These are phyloP conservation scores for Epinotia bilunana DNA, from an alignment of 2,888 invertebrate species.

Conservation along the genomic window DNA sequence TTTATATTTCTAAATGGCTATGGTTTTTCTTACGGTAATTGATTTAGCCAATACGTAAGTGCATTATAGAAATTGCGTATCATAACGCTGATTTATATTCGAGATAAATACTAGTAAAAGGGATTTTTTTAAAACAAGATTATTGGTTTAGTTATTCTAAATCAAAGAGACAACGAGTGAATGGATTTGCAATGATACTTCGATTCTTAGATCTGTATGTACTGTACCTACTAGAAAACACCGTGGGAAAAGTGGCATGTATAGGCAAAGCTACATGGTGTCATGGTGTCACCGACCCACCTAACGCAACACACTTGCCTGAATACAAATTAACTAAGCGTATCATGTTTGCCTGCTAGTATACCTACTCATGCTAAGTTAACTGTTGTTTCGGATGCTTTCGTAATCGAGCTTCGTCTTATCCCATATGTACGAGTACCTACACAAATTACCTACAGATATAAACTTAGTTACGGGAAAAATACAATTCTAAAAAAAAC, in stretches of 20 bases:
- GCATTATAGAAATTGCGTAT: too few relatives aligned
- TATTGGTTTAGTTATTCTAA: constrained; percentile 1
- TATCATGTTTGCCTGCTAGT: constrained; percentile 24
- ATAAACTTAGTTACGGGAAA: too few relatives aligned
- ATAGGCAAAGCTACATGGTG: constrained; percentile 24
- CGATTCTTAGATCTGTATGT: constrained; percentile 25
- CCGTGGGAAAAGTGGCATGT: constrained; percentile 40
- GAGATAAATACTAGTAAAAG: too few relatives aligned
- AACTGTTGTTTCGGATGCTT: not conserved
- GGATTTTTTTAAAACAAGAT: too few relatives aligned
- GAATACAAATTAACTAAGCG: constrained; percentile 41
- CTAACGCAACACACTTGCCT: constrained; percentile 31
- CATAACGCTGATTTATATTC: too few relatives aligned
- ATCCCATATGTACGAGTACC: too few relatives aligned
- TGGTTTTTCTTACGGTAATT: not conserved
- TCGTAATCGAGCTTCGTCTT: too few relatives aligned
- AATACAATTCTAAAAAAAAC: too few relatives aligned
- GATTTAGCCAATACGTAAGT: too few relatives aligned
- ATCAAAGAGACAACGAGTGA: constrained; percentile 6
- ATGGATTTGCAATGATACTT: constrained; percentile 30
- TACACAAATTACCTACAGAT: too few relatives aligned
- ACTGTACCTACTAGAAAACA: constrained; percentile 32
- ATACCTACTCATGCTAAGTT: constrained; percentile 1
- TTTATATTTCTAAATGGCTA: not conserved
- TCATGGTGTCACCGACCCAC: constrained; percentile 43